These are phyloP conservation scores for Solenopsis fugax DNA, from an alignment of 1,140 invertebrate species.

Conservation along the genomic window DNA sequence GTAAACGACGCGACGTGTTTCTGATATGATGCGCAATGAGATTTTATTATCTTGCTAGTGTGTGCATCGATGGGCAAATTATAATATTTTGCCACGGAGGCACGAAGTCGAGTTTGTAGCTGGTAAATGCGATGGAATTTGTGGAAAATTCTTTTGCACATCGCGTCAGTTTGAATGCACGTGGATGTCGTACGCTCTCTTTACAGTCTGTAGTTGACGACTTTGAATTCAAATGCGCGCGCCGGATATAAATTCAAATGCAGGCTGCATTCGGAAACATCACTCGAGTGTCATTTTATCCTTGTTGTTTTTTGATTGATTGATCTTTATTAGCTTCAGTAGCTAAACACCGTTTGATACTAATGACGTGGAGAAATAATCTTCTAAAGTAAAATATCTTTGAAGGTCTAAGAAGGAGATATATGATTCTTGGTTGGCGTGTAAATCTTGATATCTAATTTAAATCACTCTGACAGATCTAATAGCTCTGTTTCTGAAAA, in stretches of 20 bases:
- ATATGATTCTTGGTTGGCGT: too few species aligned
- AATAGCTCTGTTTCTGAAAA: too few species aligned
- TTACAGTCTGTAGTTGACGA: not conserved
- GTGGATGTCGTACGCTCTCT: not conserved
- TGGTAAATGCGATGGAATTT: not conserved
- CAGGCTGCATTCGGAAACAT: too few species aligned
- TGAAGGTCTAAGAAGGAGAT: too few species aligned
- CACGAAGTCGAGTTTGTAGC: not conserved
- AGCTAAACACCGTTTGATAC: too few species aligned
- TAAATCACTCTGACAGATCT: too few species aligned
- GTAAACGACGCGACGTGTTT: not conserved
- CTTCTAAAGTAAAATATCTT: too few species aligned
- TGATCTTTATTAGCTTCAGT: too few species aligned
- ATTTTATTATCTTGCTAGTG: not conserved
- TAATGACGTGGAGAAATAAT: too few species aligned
- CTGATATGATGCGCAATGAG: slow-evolving; percentile 1
- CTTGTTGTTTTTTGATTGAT: too few species aligned
- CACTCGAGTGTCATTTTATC: too few species aligned
- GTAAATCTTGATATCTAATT: too few species aligned
- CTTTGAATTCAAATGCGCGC: not conserved
- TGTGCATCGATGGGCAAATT: not conserved
- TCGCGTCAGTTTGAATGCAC: not conserved
- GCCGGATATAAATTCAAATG: not conserved
- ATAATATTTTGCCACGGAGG: not conserved
- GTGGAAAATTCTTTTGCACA: not conserved